phyloP scores from a whole-genome alignment of 2,797 vertebrate genomes.

The Dryobates pubescens region DNA sequence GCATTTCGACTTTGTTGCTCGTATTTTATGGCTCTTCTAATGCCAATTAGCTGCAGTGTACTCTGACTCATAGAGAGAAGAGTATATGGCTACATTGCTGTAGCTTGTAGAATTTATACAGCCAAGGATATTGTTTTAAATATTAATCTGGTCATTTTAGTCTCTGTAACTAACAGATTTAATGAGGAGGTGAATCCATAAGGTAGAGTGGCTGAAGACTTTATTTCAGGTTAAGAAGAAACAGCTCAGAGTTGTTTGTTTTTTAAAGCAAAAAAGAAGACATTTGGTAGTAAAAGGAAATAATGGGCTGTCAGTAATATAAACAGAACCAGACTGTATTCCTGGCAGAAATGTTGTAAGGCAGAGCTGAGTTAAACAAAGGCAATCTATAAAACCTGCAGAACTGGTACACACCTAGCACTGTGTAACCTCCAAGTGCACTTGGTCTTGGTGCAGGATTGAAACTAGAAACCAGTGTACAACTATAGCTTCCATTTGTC shows the following conservation, averaged over 20 bases:
- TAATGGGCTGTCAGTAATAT: background rate
- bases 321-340: background rate
- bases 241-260: background rate
- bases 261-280: background rate
- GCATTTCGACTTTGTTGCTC: background rate
- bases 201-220: background rate
- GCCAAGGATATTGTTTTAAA: background rate
- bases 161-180: background rate
- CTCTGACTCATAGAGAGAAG: background rate
- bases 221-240: background rate
- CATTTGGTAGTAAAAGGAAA: background rate
- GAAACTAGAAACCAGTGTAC: accelerated
- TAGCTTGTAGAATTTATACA: background rate
- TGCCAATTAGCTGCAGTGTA: background rate
- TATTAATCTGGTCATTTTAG: background rate
- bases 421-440: background rate
- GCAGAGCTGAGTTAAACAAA: background rate
- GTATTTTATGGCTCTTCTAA: background rate
- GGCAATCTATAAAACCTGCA: background rate
- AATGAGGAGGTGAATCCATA: background rate
- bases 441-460: background rate
- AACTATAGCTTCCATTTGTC: accelerated
- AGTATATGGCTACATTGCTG: background rate
- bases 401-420: background rate
- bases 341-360: background rate